A percentile compares a stretch with the other conserved stretches of the same genome.
Conservation (phyloP, 2,888 invertebrate genomes). For the Ormyrus nitidulus region DNA sequence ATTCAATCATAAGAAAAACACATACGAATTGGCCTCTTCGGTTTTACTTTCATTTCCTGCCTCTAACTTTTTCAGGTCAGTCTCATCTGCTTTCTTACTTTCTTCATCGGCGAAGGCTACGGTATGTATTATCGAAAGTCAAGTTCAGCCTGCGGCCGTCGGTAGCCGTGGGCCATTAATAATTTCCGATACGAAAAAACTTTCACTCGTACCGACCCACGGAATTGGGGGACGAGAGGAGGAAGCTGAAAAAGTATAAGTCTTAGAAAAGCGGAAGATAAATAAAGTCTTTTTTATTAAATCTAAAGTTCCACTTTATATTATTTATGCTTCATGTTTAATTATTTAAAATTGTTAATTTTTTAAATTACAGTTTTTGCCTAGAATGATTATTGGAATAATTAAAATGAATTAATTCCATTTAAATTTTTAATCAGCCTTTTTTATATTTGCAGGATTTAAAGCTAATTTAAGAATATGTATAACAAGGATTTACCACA, state of each 20-base stretch:
- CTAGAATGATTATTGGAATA: too few species aligned
- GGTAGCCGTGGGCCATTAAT: background rate
- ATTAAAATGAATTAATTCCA: too few species aligned
- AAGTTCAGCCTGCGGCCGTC: slow-evolving; percentile 21
- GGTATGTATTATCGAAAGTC: slow-evolving; percentile 2
- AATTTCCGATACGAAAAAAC: slow-evolving; percentile 19
- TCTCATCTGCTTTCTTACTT: slow-evolving; percentile 38
- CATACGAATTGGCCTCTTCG: background rate
- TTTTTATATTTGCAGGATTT: too few species aligned
- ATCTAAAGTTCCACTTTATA: too few species aligned
- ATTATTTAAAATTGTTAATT: too few species aligned
- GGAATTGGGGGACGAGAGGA: background rate
- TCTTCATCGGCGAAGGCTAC: slow-evolving; percentile 30
- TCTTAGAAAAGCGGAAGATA: background rate
- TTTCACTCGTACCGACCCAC: slow-evolving; percentile 28
- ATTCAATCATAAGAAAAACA: too few species aligned
- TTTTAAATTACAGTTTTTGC: too few species aligned
- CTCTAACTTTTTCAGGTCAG: background rate
- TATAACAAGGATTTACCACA: too few species aligned
- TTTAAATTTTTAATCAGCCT: too few species aligned
- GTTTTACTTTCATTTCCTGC: slow-evolving; percentile 37
- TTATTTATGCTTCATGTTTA: too few species aligned
- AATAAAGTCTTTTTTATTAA: too few species aligned
- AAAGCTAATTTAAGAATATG: too few species aligned
- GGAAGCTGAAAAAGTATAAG: slow-evolving; percentile 18